Base-by-base conservation (phyloP, 2,113 vertebrate species). In the Antigone vipio region DNA sequence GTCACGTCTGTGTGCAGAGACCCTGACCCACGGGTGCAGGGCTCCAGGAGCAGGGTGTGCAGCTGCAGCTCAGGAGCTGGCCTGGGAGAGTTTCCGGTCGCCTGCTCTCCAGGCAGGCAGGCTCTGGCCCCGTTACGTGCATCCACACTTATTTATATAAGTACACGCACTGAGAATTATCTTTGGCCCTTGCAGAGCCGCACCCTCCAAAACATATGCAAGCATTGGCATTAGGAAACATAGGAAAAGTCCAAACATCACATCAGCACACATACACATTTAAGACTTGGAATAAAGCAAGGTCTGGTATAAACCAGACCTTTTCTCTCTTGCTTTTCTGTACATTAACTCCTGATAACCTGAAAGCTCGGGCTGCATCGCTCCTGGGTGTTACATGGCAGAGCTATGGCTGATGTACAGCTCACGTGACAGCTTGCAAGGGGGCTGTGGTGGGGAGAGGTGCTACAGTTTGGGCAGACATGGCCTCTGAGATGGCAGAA, bases 141-240 rank as follows among this genome's bases (percentile, higher is more conserved):
- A 95, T 95, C 91, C 89, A 78, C 89, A 12, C 64, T 93, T 84
- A 71, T 74, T 89, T 96, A 32, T 75, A 15, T 38, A 95, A 95
- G 86, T 68, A 85, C 83, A 91, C 14, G 27, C 71, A 9, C 88
- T 92, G 77, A 87, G 74, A 93, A 42, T 95, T 96, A 81, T 91
- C 88, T 94, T 96, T 97, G 97, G 96, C 96, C 53, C 60, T 67
- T 29, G 15, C 53, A 79, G 69, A 76, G 77, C 91, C 53, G 5
- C 92, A 87, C 66, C n/a, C 86, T 94, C 83, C 77, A 90, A 93
- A 84, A 92, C 76, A 85, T 85, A 94, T 89, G 88, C 32, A 72
- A 91, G 60, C 66, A 47, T 10, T 96, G 94, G 84, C 50, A 1
- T 66, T 82, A 62, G 58, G 44, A 95, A 81, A 60, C 35, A 17